phyloP scores from a whole-genome alignment of 2,888 invertebrate species.

The Scaptomyza parva region DNA sequence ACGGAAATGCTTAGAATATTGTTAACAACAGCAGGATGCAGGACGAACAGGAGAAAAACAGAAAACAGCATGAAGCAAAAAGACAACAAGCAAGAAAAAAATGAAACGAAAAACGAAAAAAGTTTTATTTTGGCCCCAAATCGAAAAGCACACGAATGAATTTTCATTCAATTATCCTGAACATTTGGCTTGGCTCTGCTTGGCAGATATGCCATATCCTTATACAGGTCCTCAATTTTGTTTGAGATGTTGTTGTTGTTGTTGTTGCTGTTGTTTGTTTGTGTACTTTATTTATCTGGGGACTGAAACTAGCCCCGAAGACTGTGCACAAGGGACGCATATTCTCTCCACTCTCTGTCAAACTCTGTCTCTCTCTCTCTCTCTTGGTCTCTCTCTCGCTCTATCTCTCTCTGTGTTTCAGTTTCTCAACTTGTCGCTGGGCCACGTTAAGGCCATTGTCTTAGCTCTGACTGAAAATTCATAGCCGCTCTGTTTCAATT shows the following conservation, averaged over 20 bases:
- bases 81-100: background rate
- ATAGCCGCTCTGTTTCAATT: slow-evolving; percentile 78
- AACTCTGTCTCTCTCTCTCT: background rate
- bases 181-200: slow-evolving; percentile 58
- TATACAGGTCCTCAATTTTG: slow-evolving; percentile 15
- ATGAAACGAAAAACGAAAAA: too few species aligned
- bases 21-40: slow-evolving; percentile 48
- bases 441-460: slow-evolving; percentile 68
- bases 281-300: slow-evolving; percentile 69
- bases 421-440: slow-evolving; percentile 10
- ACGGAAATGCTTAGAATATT: slow-evolving; percentile 61
- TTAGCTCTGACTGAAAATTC: slow-evolving; percentile 72
- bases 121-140: slow-evolving; percentile 61
- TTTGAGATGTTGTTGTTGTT: slow-evolving; percentile 21
- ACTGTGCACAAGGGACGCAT: slow-evolving; percentile 47
- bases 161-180: slow-evolving; percentile 78
- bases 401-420: background rate
- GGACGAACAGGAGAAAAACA: slow-evolving; percentile 1
- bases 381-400: background rate
- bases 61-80: background rate
- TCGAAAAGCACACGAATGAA: slow-evolving; percentile 79
- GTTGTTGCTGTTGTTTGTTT: slow-evolving; percentile 55
- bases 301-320: slow-evolving; percentile 75
- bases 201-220: slow-evolving; percentile 3
- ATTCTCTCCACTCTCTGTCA: slow-evolving; percentile 2